Base-by-base conservation (phyloP, 2,113 vertebrate genomes). In the Setophaga coronata region DNA sequence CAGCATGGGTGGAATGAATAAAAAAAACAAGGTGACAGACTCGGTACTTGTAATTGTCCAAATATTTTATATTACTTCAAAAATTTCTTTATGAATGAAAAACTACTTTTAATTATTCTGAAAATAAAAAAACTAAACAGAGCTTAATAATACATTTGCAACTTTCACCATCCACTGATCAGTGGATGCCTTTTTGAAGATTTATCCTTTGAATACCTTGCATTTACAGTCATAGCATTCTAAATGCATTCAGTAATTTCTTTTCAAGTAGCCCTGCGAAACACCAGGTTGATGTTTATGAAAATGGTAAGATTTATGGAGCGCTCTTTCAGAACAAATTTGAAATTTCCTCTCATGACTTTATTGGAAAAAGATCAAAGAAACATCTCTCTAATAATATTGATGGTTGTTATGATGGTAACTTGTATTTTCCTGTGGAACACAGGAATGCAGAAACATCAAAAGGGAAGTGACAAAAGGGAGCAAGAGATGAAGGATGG, bases 351-450 rank as follows among this genome's bases (percentile, higher is more conserved):
- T 82, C 28, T 69, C 62, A 90, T 82, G 20, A 54, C 43, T 84
- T 90, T 33, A 91, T 47, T 67, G 80, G 81, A 87, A 94, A 95
- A 73, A 74, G 18, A 91, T 80, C 58, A 95, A 95, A 77, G 50
- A 82, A 64, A 71, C 8, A 90, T 78, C 61, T 81, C 48, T 78
- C 40, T 92, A 86, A 72, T 47, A 70, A 79, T 72, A 84, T n/a
- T 70, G 82, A 94, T 87, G 48, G 54, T 14, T 87, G n/a, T 69
- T 93, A 62, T 28, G 28, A 48, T 73, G 45, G 18, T 24, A 93
- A 89, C 72, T 78, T 36, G 47, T 57, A 16, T n/a, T 88, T 96
- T 95, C 11, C 77, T 90, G n/a, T 34, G 78, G 81, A 51, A 60
- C 3, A 13, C 0, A 0, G 7, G 43, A 89, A 71, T 56, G 53